These are phyloP conservation scores for Odontothrips loti DNA, from an alignment of 2,888 invertebrate species.

Conservation along the genomic window DNA sequence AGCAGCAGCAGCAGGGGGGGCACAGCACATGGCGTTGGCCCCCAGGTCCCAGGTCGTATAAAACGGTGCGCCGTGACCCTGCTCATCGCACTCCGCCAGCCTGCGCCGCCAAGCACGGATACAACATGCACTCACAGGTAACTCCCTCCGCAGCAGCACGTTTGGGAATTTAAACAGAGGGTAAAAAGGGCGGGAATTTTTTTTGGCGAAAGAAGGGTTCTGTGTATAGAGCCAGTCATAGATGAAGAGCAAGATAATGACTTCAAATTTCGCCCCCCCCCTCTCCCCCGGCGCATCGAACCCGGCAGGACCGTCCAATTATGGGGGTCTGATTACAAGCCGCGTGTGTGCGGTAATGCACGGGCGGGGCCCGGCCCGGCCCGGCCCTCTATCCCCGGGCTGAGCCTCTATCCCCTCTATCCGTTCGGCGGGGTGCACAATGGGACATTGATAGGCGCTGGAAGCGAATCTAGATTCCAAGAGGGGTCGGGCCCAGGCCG, in stretches of 20 bases:
- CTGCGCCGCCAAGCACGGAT: neutral
- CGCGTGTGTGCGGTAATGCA: conserved; percentile 4
- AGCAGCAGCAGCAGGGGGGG: neutral
- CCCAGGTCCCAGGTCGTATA: conserved; percentile 1
- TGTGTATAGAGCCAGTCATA: no score
- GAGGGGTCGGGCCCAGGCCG: neutral
- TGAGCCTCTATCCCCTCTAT: neutral
- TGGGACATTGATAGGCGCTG: conserved; percentile 18
- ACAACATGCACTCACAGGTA: conserved; percentile 11
- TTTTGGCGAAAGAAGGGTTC: no score
- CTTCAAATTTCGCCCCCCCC: no score
- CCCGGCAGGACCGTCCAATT: no score
- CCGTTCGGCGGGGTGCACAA: neutral
- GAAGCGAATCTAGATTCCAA: conserved; percentile 13
- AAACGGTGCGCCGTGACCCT: conserved; percentile 4
- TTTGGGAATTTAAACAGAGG: no score
- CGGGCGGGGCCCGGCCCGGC: neutral
- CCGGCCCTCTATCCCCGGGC: neutral
- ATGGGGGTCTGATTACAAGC: no score
- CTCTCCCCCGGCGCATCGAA: no score
- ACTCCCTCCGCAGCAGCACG: neutral
- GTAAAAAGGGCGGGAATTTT: no score
- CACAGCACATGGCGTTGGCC: no score
- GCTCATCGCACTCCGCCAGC: conserved; percentile 15
- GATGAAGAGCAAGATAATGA: no score